phyloP scores from a whole-genome alignment of 2,113 vertebrate genomes.

The Nesospiza acunhae region DNA sequence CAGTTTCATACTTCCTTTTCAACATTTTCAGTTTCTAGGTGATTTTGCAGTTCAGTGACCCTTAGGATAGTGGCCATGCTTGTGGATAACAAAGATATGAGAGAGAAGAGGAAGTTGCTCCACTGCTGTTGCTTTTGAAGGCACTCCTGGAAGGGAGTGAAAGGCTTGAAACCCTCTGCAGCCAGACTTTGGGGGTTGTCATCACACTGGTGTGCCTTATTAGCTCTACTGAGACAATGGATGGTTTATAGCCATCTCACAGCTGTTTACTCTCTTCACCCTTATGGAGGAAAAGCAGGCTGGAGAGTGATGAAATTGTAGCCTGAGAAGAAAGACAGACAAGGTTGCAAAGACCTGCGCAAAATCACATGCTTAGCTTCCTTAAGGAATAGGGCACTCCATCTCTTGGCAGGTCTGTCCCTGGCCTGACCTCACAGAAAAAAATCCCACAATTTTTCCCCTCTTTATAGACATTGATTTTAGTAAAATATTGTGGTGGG shows the following conservation, averaged over 20 bases:
- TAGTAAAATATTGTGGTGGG: neutral
- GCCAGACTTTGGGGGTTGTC: accelerated
- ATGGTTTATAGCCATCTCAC: neutral
- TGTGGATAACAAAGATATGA: neutral
- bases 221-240: neutral
- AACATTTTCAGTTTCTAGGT: neutral
- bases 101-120: neutral
- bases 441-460: accelerated
- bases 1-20: neutral
- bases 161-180: neutral
- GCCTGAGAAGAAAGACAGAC: neutral
- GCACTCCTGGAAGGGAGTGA: neutral
- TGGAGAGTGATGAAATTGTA: neutral
- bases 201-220: neutral
- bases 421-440: neutral
- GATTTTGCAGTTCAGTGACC: neutral
- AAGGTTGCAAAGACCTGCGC: neutral
- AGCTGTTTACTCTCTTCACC: neutral
- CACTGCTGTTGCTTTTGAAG: neutral
- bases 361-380: neutral
- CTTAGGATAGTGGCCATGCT: accelerated
- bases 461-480: neutral
- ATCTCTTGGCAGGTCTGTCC: neutral
- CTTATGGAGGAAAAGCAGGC: neutral
- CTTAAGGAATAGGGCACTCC: neutral